phyloP scores from a whole-genome alignment of 2,797 vertebrate genomes.

The Taeniopygia guttata region DNA sequence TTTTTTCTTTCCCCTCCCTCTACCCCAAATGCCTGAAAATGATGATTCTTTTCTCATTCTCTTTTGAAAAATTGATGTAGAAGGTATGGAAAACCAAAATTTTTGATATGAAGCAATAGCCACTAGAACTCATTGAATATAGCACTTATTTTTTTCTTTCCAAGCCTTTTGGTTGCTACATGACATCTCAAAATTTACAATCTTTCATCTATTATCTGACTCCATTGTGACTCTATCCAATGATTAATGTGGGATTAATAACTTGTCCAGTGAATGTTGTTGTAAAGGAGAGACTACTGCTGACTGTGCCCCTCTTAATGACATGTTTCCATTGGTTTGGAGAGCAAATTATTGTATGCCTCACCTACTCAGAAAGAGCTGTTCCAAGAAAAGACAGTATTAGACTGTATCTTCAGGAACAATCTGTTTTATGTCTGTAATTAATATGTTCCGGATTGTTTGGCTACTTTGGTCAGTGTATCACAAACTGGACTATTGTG shows the following conservation, averaged over 20 bases:
- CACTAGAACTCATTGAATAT: not conserved
- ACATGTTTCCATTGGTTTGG: not conserved
- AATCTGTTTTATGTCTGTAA: conserved; percentile 62
- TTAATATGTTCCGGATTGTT: conserved; percentile 56
- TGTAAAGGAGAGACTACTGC: not conserved
- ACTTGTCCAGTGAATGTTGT: not conserved
- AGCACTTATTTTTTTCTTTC: not conserved
- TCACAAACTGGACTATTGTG: conserved; percentile 40
- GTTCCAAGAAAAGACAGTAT: conserved; percentile 34
- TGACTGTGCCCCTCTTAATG: not conserved
- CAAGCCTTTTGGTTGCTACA: not conserved
- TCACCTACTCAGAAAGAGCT: conserved; percentile 39
- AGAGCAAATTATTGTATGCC: not conserved
- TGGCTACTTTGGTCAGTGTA: conserved; percentile 22
- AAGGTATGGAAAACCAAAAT: not conserved
- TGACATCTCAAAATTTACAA: not conserved
- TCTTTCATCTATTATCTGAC: not conserved
- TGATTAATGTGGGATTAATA: conserved; percentile 40
- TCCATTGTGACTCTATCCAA: not conserved
- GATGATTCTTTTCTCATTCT: not conserved
- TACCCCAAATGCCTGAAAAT: not conserved
- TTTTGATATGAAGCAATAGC: not conserved
- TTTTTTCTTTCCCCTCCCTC: not conserved
- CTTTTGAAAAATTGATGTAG: not conserved
- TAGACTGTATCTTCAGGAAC: conserved; percentile 40